Evolutionary conservation across 2,888 invertebrate species (phyloP).

Genomic region (Drosophila paracracens): DNA sequence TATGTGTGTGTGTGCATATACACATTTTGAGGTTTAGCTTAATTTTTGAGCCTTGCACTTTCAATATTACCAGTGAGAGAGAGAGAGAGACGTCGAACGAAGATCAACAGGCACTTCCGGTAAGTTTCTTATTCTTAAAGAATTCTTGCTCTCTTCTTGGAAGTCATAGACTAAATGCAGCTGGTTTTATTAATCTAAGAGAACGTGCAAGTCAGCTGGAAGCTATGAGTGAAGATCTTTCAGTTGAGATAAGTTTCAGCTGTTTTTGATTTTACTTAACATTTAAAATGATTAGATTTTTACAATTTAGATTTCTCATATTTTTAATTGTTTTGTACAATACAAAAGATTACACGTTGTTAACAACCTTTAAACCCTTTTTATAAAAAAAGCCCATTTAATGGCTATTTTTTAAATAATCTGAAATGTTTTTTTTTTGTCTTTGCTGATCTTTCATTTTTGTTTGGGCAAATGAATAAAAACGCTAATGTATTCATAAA

Average conservation of each 20-base stretch:
- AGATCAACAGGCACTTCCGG: conserved; percentile 49
- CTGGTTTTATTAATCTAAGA: not conserved
- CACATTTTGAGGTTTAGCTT: conserved; percentile 17
- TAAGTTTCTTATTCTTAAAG: not conserved
- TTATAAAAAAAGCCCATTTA: conserved; percentile 22
- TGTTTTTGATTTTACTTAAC: not conserved
- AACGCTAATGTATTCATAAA: conserved; percentile 71
- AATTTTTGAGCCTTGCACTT: conserved; percentile 26
- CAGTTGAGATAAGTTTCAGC: not conserved
- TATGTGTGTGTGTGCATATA: conserved; percentile 18
- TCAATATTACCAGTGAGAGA: not conserved
- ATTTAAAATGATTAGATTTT: not conserved
- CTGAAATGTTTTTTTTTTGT: conserved; percentile 48
- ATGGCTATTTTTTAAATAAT: conserved; percentile 61
- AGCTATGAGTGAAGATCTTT: not conserved
- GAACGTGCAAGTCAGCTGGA: not conserved
- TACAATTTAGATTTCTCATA: not conserved
- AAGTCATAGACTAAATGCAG: not conserved
- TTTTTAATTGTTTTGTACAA: not conserved
- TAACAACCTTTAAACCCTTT: conserved; percentile 8
- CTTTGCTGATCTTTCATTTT: conserved; percentile 49
- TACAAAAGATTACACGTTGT: not conserved
- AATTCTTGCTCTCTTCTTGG: not conserved
- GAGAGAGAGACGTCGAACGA: conserved; percentile 1
- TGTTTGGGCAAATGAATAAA: conserved; percentile 19